Conservation (phyloP, 2,797 vertebrate species). For the Allobates femoralis region DNA sequence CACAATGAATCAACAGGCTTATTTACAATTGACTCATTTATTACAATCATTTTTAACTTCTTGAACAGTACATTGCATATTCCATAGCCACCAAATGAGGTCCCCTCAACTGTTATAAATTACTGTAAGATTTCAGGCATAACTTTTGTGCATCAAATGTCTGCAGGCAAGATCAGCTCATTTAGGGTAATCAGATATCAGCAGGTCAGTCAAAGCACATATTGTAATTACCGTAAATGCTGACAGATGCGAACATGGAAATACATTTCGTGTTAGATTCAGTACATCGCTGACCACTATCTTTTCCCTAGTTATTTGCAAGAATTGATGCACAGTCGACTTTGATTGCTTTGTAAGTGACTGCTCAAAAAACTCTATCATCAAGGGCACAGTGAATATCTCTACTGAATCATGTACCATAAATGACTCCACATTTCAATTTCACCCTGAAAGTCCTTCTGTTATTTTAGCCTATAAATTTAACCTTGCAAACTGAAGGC, state of each 20-base stretch:
- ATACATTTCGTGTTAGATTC: neutral
- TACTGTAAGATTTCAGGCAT: neutral
- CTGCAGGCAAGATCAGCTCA: neutral
- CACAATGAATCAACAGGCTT: neutral
- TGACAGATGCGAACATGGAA: neutral
- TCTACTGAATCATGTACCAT: neutral
- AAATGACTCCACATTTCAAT: conserved; percentile 12
- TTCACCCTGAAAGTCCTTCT: conserved; percentile 6
- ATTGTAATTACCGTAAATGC: neutral
- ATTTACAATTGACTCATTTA: neutral
- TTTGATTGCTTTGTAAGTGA: neutral
- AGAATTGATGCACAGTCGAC: neutral
- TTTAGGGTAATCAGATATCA: neutral
- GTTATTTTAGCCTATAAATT: neutral
- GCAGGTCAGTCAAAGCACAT: neutral
- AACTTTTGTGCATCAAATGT: neutral
- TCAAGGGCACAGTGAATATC: neutral
- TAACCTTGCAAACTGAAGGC: neutral
- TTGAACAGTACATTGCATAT: neutral
- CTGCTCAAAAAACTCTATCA: neutral
- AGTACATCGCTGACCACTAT: neutral
- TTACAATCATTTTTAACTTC: neutral
- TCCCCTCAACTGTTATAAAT: neutral
- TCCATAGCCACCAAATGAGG: neutral
- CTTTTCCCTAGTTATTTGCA: conserved; percentile 13